These are phyloP conservation scores for Micromussa lordhowensis DNA, from an alignment of 92 coral and sea anemone genomes.

Conservation along the genomic window DNA sequence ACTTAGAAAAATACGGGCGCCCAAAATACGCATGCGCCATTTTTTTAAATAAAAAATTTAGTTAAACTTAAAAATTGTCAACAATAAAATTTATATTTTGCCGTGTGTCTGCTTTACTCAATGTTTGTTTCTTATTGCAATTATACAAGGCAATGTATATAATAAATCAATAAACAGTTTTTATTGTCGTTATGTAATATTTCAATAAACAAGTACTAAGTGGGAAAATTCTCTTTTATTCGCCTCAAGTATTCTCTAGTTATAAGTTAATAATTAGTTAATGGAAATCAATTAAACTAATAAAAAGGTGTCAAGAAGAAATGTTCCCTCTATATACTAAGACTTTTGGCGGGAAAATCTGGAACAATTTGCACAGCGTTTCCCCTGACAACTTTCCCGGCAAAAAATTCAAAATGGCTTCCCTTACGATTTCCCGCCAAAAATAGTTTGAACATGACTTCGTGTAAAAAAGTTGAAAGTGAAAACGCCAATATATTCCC, in stretches of 20 bases:
- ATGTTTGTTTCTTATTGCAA: not conserved
- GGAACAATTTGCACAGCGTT: constrained; percentile 18
- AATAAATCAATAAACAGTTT: not conserved
- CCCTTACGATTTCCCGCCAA: not conserved
- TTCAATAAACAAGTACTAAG: not conserved
- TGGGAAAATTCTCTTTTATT: not conserved
- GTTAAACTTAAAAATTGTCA: not conserved
- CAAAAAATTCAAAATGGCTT: constrained; percentile 3
- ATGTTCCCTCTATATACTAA: not conserved
- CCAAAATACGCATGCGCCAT: too few relatives aligned
- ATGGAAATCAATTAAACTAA: not conserved
- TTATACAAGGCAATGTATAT: too few relatives aligned
- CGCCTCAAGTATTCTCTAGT: not conserved
- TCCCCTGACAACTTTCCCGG: constrained; percentile 8
- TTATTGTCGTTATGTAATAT: too few relatives aligned
- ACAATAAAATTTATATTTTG: not conserved
- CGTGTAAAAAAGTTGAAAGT: not conserved
- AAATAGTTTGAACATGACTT: not conserved
- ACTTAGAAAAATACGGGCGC: too few relatives aligned
- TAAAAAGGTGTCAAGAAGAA: not conserved
- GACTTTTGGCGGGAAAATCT: constrained; percentile 38
- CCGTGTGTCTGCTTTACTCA: not conserved
- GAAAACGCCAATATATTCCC: too few relatives aligned
- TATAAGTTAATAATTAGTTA: not conserved
- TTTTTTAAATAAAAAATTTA: too few relatives aligned